Percentiles rank a stretch among this genome's conserved stretches.
Evolutionary conservation across 2,113 vertebrate species (phyloP).

Genomic region (Aspidoscelis tigris): DNA sequence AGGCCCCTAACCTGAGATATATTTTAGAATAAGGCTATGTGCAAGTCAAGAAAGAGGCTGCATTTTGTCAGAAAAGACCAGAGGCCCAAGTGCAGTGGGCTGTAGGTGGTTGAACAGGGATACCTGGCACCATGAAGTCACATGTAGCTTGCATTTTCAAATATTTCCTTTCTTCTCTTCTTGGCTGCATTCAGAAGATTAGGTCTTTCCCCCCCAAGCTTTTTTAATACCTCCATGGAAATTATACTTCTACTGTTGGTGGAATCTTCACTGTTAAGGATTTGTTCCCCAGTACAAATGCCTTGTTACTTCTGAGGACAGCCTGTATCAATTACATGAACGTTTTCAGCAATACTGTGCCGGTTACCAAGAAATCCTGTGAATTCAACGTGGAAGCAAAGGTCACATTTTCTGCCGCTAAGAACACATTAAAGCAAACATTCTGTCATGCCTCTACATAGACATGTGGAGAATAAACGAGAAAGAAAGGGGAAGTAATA

Average conservation of each 20-base stretch:
- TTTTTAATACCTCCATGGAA: slow-evolving; percentile 24
- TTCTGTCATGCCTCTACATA: slow-evolving; percentile 2
- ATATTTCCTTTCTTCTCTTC: background rate
- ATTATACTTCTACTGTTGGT: slow-evolving; percentile 3
- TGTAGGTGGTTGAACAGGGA: background rate
- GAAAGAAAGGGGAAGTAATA: slow-evolving; percentile 5
- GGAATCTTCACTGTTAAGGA: background rate
- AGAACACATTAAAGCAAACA: background rate
- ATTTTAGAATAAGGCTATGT: no score
- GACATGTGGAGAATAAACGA: background rate
- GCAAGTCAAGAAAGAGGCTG: no score
- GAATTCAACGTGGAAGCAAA: slow-evolving; percentile 12
- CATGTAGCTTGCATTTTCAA: background rate
- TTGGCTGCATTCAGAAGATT: background rate
- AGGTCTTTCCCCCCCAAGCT: slow-evolving; percentile 21
- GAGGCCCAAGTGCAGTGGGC: background rate
- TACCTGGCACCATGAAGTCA: background rate
- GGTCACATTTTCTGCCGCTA: background rate
- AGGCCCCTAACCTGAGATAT: no score
- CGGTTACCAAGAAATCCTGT: slow-evolving; percentile 2
- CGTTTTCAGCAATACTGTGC: background rate
- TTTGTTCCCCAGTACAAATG: background rate
- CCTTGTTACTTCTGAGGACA: background rate
- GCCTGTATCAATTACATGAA: slow-evolving; percentile 11
- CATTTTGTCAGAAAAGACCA: no score